Percentiles rank a stretch among this genome's conserved stretches.
phyloP scores from a whole-genome alignment of 1,140 invertebrate genomes.

The Epicauta chinensis region DNA sequence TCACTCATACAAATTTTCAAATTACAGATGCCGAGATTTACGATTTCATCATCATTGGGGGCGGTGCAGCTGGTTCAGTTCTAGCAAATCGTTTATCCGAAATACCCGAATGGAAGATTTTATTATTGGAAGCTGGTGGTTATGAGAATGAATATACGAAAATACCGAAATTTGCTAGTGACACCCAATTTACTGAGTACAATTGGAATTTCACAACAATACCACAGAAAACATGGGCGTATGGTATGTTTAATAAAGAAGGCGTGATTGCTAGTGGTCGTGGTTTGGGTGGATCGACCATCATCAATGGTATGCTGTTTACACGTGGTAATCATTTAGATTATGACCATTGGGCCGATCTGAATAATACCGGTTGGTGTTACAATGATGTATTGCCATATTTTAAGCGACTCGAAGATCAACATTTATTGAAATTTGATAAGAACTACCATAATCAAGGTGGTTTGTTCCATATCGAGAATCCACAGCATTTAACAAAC shows the following conservation, averaged over 20 bases:
- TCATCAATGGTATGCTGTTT: slow-evolving; percentile 87
- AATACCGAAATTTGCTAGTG: slow-evolving; percentile 60
- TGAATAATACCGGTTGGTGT: slow-evolving; percentile 73
- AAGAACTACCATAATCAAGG: slow-evolving; percentile 49
- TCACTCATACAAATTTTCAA: too few species aligned
- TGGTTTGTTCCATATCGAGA: too few species aligned
- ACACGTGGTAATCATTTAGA: slow-evolving; percentile 65
- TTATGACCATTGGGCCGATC: slow-evolving; percentile 56
- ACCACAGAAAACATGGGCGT: slow-evolving; percentile 59
- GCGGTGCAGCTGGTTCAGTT: slow-evolving; percentile 47
- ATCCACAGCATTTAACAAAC: too few species aligned
- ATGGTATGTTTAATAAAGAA: slow-evolving; percentile 49
- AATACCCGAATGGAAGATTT: slow-evolving; percentile 55
- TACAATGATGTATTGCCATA: slow-evolving; percentile 73
- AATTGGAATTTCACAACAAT: slow-evolving; percentile 65
- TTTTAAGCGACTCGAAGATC: slow-evolving; percentile 71
- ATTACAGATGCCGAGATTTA: too few species aligned
- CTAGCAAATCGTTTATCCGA: slow-evolving; percentile 64
- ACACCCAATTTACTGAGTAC: slow-evolving; percentile 60
- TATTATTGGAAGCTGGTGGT: slow-evolving; percentile 63
- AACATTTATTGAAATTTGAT: slow-evolving; percentile 51
- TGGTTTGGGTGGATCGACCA: slow-evolving; percentile 70
- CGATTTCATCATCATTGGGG: slow-evolving; percentile 32
- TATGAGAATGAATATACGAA: slow-evolving; percentile 63
- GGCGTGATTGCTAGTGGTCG: slow-evolving; percentile 56